phyloP scores from a whole-genome alignment of 2,113 vertebrate genomes.

The Neodon shergylaensis region DNA sequence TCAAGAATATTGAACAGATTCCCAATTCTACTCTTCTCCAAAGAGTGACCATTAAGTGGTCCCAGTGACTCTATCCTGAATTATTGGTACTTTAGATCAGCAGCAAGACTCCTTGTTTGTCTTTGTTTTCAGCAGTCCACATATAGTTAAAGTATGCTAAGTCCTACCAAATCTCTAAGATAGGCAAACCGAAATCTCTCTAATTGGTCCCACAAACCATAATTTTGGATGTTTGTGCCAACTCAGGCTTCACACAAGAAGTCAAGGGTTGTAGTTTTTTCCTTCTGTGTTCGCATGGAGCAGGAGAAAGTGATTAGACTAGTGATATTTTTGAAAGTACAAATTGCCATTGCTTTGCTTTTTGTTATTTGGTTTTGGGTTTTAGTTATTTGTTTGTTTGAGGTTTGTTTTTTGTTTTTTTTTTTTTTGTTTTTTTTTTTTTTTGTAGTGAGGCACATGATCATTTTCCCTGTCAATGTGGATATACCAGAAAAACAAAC shows the following conservation, averaged over 20 bases:
- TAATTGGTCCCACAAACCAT: background rate
- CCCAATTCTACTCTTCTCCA: background rate
- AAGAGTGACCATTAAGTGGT: background rate
- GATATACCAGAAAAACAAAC: background rate
- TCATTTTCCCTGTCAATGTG: background rate
- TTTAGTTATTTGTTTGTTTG: background rate
- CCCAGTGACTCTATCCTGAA: background rate
- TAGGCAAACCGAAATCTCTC: background rate
- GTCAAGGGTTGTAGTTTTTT: background rate
- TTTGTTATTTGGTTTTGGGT: background rate
- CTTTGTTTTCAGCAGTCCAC: background rate
- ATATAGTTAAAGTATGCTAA: background rate
- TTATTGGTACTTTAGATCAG: background rate
- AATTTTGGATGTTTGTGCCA: background rate
- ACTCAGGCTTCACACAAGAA: background rate
- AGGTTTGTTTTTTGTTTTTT: no score
- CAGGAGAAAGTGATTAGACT: background rate
- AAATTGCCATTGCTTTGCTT: background rate
- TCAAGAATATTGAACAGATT: background rate
- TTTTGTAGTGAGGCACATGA: background rate
- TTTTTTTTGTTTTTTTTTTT: no score
- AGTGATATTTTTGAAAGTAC: background rate
- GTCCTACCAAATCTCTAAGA: background rate
- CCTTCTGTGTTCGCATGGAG: background rate
- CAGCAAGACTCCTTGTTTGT: background rate